Conservation (phyloP, 2,888 invertebrate genomes). For the Panzeria rudis region DNA sequence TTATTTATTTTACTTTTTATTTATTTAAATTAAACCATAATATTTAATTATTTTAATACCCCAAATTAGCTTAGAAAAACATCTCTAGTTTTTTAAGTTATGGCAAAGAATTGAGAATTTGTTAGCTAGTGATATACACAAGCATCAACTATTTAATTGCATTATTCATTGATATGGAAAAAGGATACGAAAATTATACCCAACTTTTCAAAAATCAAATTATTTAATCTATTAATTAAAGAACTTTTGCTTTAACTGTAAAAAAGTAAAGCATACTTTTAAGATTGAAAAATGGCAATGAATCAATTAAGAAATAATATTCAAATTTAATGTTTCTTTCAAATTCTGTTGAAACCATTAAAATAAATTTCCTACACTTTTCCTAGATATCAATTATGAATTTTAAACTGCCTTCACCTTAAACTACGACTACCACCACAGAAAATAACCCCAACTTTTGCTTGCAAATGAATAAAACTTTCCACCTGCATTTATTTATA, state of each 20-base stretch:
- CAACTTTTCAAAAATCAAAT: not conserved
- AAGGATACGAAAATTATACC: no score
- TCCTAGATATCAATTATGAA: conserved; percentile 13
- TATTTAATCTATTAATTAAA: not conserved
- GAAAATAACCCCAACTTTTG: not conserved
- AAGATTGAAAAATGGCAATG: not conserved
- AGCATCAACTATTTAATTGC: no score
- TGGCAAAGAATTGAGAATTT: no score
- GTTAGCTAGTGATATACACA: no score
- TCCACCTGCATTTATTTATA: conserved; percentile 3
- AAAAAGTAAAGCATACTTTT: not conserved
- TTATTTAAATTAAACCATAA: not conserved
- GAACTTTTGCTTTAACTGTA: not conserved
- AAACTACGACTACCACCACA: not conserved
- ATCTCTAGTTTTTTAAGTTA: no score
- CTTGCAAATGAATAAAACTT: not conserved
- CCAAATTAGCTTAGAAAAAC: no score
- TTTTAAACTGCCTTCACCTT: conserved; percentile 22
- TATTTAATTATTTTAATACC: not conserved
- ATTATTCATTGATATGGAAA: no score
- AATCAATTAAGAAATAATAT: not conserved
- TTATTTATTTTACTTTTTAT: conserved; percentile 12
- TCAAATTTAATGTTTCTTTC: not conserved
- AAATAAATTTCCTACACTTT: not conserved
- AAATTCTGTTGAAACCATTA: not conserved